phyloP scores from a whole-genome alignment of 2,888 invertebrate genomes.

The Drosophila fulvimacula region DNA sequence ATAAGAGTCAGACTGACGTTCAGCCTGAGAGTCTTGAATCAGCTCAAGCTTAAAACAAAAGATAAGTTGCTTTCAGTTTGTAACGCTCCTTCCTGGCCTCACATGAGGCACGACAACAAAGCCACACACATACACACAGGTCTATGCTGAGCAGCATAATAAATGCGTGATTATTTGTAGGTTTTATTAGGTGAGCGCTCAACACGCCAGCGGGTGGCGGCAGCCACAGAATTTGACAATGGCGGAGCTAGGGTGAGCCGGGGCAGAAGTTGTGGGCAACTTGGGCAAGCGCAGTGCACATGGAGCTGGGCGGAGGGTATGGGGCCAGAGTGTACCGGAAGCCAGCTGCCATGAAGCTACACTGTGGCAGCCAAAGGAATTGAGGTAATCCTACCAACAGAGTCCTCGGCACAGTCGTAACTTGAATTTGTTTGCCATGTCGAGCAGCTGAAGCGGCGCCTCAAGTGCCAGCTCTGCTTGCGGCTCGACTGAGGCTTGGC shows the following conservation, averaged over 20 bases:
- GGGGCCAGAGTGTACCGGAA: conserved; percentile 31
- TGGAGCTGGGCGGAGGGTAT: background rate
- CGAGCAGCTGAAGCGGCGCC: conserved; percentile 52
- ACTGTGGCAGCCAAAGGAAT: conserved; percentile 52
- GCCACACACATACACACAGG: conserved; percentile 17
- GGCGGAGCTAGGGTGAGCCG: background rate
- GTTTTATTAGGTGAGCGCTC: conserved; percentile 67
- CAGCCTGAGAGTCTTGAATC: conserved; percentile 26
- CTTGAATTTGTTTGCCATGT: conserved; percentile 61
- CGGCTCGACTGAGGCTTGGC: background rate
- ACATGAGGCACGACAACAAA: conserved; percentile 53
- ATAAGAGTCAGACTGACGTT: conserved; percentile 19
- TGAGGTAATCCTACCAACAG: conserved; percentile 68
- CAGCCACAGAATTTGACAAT: conserved; percentile 34
- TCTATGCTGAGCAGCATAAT: conserved; percentile 60
- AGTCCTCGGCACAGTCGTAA: conserved; percentile 59
- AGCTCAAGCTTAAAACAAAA: conserved; percentile 54
- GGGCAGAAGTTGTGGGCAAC: conserved; percentile 5
- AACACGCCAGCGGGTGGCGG: conserved; percentile 50
- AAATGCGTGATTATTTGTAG: conserved; percentile 80
- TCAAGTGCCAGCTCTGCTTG: conserved; percentile 50
- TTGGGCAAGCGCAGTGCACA: conserved; percentile 28
- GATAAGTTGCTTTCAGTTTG: conserved; percentile 57
- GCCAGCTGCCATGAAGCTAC: conserved; percentile 32
- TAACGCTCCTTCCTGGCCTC: conserved; percentile 31